phyloP scores from a whole-genome alignment of 2,888 invertebrate genomes.

The Alentia gelatinosa region DNA sequence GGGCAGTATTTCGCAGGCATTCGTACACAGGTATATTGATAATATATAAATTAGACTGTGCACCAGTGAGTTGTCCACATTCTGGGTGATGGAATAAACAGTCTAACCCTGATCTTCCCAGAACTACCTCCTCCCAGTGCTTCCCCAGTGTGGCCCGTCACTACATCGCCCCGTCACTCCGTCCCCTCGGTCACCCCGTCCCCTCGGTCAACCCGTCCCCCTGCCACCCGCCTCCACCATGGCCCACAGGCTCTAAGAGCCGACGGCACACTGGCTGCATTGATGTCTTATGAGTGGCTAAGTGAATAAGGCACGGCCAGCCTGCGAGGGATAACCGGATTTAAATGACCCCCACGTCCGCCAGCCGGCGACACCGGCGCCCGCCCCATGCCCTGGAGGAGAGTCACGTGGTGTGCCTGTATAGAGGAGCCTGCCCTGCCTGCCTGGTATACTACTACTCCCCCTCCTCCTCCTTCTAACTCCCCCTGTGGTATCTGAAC shows the following conservation, averaged over 20 bases:
- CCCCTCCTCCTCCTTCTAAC: no score
- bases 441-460: no score
- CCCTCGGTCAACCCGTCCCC: background rate
- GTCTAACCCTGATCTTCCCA: no score
- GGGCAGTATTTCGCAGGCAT: no score
- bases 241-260: background rate
- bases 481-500: no score
- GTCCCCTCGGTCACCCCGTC: background rate
- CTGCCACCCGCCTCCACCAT: background rate
- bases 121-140: no score
- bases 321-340: background rate
- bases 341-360: background rate
- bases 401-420: background rate
- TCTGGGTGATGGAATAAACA: no score
- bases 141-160: background rate
- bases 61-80: no score
- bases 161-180: background rate
- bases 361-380: background rate
- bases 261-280: background rate
- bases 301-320: background rate
- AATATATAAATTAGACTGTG: no score
- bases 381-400: background rate
- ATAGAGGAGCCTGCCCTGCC: no score
- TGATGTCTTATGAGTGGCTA: background rate
- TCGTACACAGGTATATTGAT: no score